Evolutionary conservation across 2,797 vertebrate genomes (phyloP).

Genomic region (Gila robusta): DNA sequence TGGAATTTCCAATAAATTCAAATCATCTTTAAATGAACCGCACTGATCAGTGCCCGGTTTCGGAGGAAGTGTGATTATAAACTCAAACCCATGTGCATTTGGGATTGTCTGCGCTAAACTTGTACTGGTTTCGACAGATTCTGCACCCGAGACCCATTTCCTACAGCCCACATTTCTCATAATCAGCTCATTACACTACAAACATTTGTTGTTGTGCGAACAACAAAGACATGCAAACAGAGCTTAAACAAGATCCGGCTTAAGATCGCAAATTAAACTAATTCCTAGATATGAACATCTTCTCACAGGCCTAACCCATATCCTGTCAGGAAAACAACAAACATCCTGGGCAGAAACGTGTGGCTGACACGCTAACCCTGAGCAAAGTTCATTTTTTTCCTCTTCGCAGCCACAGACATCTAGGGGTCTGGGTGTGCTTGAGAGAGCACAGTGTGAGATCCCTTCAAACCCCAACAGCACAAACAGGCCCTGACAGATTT

Average conservation of each 20-base stretch:
- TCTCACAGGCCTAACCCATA: conserved; percentile 78
- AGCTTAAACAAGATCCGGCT: conserved; percentile 80
- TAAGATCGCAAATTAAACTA: conserved; percentile 62
- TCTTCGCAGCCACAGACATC: conserved; percentile 68
- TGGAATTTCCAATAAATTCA: conserved; percentile 56
- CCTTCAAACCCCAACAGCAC: conserved; percentile 82
- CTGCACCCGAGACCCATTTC: conserved; percentile 78
- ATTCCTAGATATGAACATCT: conserved; percentile 75
- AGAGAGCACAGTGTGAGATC: conserved; percentile 84
- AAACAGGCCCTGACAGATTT: conserved; percentile 85
- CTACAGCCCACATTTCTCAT: conserved; percentile 81
- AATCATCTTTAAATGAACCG: conserved; percentile 58
- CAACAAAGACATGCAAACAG: conserved; percentile 50
- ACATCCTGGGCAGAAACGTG: conserved; percentile 69
- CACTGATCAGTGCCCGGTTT: conserved; percentile 68
- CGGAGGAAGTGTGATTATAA: conserved; percentile 74
- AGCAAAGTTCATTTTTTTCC: conserved; percentile 40
- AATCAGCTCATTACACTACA: conserved; percentile 85
- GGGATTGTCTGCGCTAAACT: conserved; percentile 77
- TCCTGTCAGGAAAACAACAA: conserved; percentile 79
- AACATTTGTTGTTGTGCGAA: conserved; percentile 81
- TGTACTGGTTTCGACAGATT: conserved; percentile 79
- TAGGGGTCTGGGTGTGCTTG: conserved; percentile 83
- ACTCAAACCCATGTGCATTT: conserved; percentile 74
- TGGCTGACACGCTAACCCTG: conserved; percentile 54